A percentile compares a stretch with the other conserved stretches of the same genome.
Evolutionary conservation across 2,888 invertebrate genomes (phyloP).

Genomic region (Chironomus riparius): DNA sequence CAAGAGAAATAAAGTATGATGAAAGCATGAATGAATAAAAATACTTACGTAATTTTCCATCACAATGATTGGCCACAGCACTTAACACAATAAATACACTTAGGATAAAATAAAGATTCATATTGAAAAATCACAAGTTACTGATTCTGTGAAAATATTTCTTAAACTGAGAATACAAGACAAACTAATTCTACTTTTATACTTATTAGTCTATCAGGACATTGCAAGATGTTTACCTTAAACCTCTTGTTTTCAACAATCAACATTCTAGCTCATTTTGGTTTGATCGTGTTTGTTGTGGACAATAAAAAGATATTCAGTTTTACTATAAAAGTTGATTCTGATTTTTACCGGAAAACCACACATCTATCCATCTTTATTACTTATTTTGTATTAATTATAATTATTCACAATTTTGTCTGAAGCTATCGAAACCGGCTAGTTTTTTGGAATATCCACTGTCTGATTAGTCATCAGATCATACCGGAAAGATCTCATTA

Average conservation of each 20-base stretch:
- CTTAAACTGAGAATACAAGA: background rate
- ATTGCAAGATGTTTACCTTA: background rate
- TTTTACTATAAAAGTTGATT: too few relatives aligned
- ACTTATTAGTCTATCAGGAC: background rate
- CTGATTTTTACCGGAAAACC: too few relatives aligned
- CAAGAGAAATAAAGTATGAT: too few relatives aligned
- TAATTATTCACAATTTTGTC: too few relatives aligned
- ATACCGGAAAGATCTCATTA: background rate
- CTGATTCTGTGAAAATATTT: background rate
- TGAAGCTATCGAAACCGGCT: too few relatives aligned
- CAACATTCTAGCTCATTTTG: background rate
- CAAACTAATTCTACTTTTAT: background rate
- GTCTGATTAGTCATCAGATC: background rate
- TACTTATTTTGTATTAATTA: too few relatives aligned
- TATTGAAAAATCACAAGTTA: background rate
- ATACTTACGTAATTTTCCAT: conserved; percentile 12
- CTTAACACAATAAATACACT: background rate
- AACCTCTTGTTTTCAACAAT: background rate
- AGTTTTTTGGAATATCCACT: too few relatives aligned
- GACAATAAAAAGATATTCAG: background rate
- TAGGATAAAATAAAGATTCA: background rate
- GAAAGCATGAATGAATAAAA: background rate
- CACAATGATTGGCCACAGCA: background rate
- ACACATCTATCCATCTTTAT: too few relatives aligned
- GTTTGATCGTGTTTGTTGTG: background rate